These are phyloP conservation scores for Anoplius nigerrimus DNA, from an alignment of 2,888 invertebrate species.

Conservation along the genomic window DNA sequence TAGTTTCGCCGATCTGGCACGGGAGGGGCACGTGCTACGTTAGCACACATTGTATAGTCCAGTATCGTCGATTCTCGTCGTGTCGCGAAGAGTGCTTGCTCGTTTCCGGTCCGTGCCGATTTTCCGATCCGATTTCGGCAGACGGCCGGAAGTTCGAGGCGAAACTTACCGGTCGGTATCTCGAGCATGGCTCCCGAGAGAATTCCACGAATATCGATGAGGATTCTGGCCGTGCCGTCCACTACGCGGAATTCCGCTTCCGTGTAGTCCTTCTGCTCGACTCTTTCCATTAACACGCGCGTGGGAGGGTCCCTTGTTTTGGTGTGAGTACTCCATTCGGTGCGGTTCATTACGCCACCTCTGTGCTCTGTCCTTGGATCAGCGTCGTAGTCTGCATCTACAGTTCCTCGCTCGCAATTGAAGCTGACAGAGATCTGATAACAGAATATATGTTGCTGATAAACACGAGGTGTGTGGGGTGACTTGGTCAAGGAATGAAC, in stretches of 20 bases:
- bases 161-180: constrained; percentile 53
- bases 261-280: constrained; percentile 22
- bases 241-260: constrained; percentile 30
- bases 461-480: too few relatives aligned
- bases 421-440: background rate
- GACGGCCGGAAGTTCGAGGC: too few relatives aligned
- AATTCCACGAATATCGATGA: constrained; percentile 36
- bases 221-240: constrained; percentile 13
- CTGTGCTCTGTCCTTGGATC: background rate
- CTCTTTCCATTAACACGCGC: constrained; percentile 22
- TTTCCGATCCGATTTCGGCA: too few relatives aligned
- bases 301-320: background rate
- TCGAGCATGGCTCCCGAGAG: constrained; percentile 41
- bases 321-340: too few relatives aligned
- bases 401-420: background rate
- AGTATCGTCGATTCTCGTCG: too few relatives aligned
- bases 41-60: background rate
- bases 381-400: background rate
- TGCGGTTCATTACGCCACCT: background rate
- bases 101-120: too few relatives aligned
- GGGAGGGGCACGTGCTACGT: too few relatives aligned
- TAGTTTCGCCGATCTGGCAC: background rate
- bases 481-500: background rate
- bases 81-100: too few relatives aligned
- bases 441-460: background rate